These are phyloP conservation scores for Anthopleura sola DNA, from an alignment of 64 coral and sea anemone species.

Conservation along the genomic window DNA sequence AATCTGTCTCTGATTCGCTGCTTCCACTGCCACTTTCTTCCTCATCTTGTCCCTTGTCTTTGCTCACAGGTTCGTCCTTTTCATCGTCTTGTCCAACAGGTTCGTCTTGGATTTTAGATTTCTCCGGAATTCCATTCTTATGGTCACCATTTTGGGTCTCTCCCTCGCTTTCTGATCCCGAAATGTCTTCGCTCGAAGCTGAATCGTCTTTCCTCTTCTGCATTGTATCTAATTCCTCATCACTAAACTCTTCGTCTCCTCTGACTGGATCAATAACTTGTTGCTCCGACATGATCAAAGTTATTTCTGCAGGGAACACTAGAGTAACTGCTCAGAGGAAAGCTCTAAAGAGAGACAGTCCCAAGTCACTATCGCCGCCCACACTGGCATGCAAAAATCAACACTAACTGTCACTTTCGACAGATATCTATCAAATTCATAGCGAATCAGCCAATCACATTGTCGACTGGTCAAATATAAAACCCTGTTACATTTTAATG, in stretches of 20 bases:
- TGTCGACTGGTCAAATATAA: neutral
- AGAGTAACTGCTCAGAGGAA: neutral
- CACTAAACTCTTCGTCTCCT: neutral
- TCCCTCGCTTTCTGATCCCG: slow-evolving; percentile 7
- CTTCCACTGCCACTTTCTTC: neutral
- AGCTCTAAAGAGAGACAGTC: neutral
- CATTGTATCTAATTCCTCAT: neutral
- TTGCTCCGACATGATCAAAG: slow-evolving; percentile 15
- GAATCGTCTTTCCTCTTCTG: neutral
- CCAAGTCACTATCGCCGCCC: slow-evolving; percentile 9
- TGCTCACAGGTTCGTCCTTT: neutral
- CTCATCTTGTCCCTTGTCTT: neutral
- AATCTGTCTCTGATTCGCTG: slow-evolving; percentile 12
- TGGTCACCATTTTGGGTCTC: slow-evolving; percentile 2
- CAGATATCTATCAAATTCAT: slow-evolving; percentile 6
- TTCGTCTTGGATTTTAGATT: neutral
- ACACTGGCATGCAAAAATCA: slow-evolving; percentile 33
- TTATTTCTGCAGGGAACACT: neutral
- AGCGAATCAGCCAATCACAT: slow-evolving; percentile 10
- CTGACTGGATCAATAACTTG: neutral
- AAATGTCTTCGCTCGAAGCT: slow-evolving; percentile 5
- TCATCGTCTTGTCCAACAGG: slow-evolving; percentile 3
- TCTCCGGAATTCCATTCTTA: slow-evolving; percentile 20
- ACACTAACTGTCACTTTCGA: slow-evolving; percentile 16
- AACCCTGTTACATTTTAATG: neutral